Evolutionary conservation across 2,888 invertebrate genomes (phyloP).

Genomic region (Caenorhabditis doughertyi): DNA sequence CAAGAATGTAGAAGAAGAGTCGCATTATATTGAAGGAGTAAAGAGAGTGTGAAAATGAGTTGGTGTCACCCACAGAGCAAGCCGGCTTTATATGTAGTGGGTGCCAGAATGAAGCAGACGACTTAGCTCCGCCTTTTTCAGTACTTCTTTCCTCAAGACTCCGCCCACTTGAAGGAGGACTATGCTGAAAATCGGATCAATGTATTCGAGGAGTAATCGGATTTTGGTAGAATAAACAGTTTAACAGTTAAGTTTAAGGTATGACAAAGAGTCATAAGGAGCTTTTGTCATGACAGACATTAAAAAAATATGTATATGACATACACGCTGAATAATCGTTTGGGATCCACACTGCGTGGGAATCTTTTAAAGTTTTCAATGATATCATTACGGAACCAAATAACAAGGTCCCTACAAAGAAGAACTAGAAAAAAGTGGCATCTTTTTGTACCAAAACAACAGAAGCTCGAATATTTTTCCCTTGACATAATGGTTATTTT

Average conservation of each 20-base stretch:
- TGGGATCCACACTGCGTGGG: conserved; percentile 21
- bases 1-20: conserved; percentile 36
- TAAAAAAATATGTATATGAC: conserved; percentile 21
- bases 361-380: neutral
- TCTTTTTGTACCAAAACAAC: neutral
- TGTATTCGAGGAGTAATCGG: conserved; percentile 33
- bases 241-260: neutral
- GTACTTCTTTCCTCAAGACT: conserved; percentile 36
- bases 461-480: too few relatives aligned
- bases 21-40: conserved; percentile 17
- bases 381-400: conserved; percentile 13
- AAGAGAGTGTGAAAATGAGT: conserved; percentile 34
- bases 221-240: conserved; percentile 27
- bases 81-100: conserved; percentile 57
- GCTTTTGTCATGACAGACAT: conserved; percentile 37
- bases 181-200: conserved; percentile 14
- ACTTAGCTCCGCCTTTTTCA: conserved; percentile 40
- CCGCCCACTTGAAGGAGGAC: conserved; percentile 35
- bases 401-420: too few relatives aligned
- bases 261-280: conserved; percentile 29
- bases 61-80: conserved; percentile 48
- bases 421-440: neutral
- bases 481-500: conserved; percentile 7
- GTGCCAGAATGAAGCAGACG: conserved; percentile 53
- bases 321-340: conserved; percentile 3